Base-by-base conservation (phyloP, 2,113 vertebrate species). In the Sylvietta virens region DNA sequence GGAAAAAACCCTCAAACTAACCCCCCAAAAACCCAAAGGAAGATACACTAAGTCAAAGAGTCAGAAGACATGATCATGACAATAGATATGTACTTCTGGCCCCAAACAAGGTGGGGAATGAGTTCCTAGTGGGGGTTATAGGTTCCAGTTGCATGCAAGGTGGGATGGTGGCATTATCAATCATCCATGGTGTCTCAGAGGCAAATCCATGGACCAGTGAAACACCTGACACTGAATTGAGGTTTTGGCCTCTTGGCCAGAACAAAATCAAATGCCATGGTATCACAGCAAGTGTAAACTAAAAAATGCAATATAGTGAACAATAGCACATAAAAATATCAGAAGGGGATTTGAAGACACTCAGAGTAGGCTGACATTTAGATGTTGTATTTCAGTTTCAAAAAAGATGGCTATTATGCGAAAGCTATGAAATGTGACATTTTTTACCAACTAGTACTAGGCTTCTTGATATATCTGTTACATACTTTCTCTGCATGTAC, bases 341-440 rank as follows among this genome's bases (percentile, higher is more conserved):
- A 91, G 67, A 90, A 79, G 61, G 35, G 67, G 47, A 95, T 95
- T 95, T 82, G 85, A 92, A 88, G 91, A 94, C 50, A 89, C 42
- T 53, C 37, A 37, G 78, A 94, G 92, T 58, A 96, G 64, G 65
- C 72, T 97, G 94, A 97, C 94, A 96, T 97, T 97, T 97, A 76
- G 95, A 82, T 87, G 69, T 61, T 95, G 95, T 88, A 92, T 94
- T 96, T 96, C 88, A 86, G 81, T 96, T 95, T 95, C 78, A 93
- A 30, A 97, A 96, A 94, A 95, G 78, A 95, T 88, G 88, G 84
- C 62, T 96, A 96, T 97, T 97, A 93, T 35, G 62, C 78, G 90
- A 95, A 96, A 95, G 67, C 64, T 94, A 93, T 90, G 95, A 95
- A 97, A 97, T 96, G 71, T 93, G 93, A 92, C 79, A 91, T 95